Base-by-base conservation (phyloP, 1,140 invertebrate genomes). In the Ceratoteleas bidentatus region DNA sequence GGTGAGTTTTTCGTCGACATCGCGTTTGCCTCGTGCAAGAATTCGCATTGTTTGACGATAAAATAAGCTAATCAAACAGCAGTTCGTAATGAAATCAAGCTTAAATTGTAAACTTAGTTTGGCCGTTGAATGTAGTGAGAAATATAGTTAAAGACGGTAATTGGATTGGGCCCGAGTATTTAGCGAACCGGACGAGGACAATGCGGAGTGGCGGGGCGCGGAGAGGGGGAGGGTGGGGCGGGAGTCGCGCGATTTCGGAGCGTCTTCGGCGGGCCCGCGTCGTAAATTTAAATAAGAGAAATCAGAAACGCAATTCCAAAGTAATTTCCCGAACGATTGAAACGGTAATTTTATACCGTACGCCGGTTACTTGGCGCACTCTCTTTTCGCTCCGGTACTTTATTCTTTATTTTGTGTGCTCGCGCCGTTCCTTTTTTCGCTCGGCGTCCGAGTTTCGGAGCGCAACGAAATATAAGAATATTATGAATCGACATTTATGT, bases 31-130 rank as follows among this genome's bases (percentile, higher is more conserved):
- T 66, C 56, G 43, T 47, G 9, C 72, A 60, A 79, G 65, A 79
- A 76, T 70, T 64, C 45, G 76, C 76, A 69, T 70, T 53, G 65
- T 76, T 83, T 75, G 75, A 66, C 60, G 66, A 73, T 76, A 80
- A 80, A 80, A 79, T 80, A 36, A 80, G 81, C 68, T 77, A 72
- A 83, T 78, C 74, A 83, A 83, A 78, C 65, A 75, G 65, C 74
- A 83, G 69, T 74, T 83, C 16, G 49, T 76, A 74, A 76, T 74
- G 54, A 79, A 83, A 83, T 83, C 70, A 75, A 83, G 81, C 74
- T 75, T 75, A 70, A 83, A 75, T 83, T 75, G 65, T 69, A 83
- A 83, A 83, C 81, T 83, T 58, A 83, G 64, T 74, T 83, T 74
- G 6, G 53, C 15, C 50, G 73, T 69, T 58, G 80, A 77, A 60